Evolutionary conservation across 2,113 vertebrate genomes (phyloP).

Genomic region (Poeciliopsis turrubarensis): DNA sequence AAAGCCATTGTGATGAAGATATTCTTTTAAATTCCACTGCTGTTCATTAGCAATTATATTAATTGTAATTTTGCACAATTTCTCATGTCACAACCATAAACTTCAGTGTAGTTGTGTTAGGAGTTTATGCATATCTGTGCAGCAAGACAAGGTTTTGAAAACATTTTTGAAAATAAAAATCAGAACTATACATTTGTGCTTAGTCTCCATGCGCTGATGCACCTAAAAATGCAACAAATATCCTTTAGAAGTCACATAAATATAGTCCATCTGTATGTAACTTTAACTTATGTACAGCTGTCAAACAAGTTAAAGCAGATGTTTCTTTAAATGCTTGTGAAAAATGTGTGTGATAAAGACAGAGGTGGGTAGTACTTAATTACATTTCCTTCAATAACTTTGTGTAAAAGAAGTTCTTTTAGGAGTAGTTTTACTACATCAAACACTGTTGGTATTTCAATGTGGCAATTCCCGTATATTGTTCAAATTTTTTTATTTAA

Average conservation of each 20-base stretch:
- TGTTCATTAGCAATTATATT: not conserved
- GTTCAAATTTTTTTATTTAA: no score
- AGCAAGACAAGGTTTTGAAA: not conserved
- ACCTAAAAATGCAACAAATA: not conserved
- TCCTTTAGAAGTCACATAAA: not conserved
- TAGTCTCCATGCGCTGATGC: not conserved
- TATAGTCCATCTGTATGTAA: not conserved
- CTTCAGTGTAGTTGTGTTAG: not conserved
- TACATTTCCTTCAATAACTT: no score
- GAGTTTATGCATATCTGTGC: not conserved
- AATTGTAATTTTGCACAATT: not conserved
- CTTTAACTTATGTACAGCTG: not conserved
- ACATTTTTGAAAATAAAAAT: no score
- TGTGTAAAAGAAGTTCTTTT: no score
- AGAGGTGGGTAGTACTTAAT: not conserved
- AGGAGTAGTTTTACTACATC: no score
- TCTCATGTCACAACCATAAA: not conserved
- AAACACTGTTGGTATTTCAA: no score
- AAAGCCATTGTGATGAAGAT: conserved; percentile 21
- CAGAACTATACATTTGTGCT: no score
- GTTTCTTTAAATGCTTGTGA: not conserved
- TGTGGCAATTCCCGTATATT: no score
- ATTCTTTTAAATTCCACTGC: conserved; percentile 28
- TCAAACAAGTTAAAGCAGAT: not conserved
- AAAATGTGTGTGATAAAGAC: not conserved